Evolutionary conservation across 2,797 vertebrate genomes (phyloP).

Genomic region (Sylvilagus floridanus): DNA sequence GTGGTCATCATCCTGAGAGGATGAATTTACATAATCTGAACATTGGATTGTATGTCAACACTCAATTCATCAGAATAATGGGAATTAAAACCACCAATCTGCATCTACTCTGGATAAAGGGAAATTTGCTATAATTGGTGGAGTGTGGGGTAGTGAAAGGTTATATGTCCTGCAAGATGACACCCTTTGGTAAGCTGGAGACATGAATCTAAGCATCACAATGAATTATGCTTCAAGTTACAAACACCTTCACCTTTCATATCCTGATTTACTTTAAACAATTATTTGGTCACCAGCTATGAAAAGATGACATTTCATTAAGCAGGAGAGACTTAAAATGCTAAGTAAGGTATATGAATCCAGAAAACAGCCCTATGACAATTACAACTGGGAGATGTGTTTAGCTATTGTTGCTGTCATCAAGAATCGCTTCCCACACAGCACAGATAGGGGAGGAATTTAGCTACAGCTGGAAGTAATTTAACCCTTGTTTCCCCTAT

Average conservation of each 20-base stretch:
- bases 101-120: constrained; percentile 39
- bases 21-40: constrained; percentile 4
- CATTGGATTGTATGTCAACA: constrained; percentile 36
- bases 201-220: constrained; percentile 56
- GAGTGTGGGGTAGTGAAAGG: constrained; percentile 60
- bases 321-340: constrained; percentile 59
- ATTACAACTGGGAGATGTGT: constrained; percentile 16
- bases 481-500: constrained; percentile 62
- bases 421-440: background rate
- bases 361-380: constrained; percentile 24
- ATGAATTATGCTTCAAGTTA: constrained; percentile 54
- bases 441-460: background rate
- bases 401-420: background rate
- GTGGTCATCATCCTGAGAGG: background rate
- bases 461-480: background rate
- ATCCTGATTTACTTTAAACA: constrained; percentile 64
- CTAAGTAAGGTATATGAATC: constrained; percentile 52
- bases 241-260: constrained; percentile 69
- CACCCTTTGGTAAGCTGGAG: constrained; percentile 60
- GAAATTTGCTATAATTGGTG: constrained; percentile 56
- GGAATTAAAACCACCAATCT: constrained; percentile 48
- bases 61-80: constrained; percentile 47
- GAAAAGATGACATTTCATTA: constrained; percentile 83
- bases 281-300: constrained; percentile 73
- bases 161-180: constrained; percentile 64